phyloP scores from a whole-genome alignment of 2,797 vertebrate genomes.

The Neosilurus hyrtlii region DNA sequence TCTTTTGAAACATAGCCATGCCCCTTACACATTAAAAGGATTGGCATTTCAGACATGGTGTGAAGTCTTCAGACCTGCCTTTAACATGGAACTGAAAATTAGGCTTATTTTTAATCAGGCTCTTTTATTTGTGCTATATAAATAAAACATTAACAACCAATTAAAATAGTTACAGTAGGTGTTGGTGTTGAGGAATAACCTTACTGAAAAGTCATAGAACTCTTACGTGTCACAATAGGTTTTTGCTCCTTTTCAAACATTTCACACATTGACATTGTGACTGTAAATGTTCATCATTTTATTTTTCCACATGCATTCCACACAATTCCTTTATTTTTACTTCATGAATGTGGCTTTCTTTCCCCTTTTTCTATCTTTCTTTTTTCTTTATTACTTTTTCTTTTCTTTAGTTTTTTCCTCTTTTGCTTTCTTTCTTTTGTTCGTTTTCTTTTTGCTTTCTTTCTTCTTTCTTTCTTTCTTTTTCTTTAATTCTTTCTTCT shows the following conservation, averaged over 20 bases:
- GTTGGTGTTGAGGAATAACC: not conserved
- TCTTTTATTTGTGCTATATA: not conserved
- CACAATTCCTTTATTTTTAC: not conserved
- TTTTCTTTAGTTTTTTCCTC: no score
- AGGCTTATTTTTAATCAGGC: not conserved
- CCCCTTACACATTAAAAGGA: not conserved
- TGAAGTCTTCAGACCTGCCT: not conserved
- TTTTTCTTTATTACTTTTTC: no score
- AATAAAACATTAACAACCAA: not conserved
- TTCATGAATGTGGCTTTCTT: not conserved
- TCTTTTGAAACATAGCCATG: no score
- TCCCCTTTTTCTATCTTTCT: not conserved
- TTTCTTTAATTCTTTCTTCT: no score
- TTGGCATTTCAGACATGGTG: no score
- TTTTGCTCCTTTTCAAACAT: not conserved
- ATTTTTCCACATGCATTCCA: not conserved
- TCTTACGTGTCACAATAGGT: not conserved
- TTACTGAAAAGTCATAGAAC: not conserved
- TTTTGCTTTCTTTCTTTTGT: no score
- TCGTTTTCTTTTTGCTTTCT: no score
- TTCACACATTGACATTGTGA: not conserved
- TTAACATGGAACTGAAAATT: not conserved
- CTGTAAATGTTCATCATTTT: no score
- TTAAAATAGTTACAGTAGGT: no score
- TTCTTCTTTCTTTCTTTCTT: no score